These are phyloP conservation scores for Sebastes trivittatus DNA, from an alignment of 2,797 vertebrate genomes.

Conservation along the genomic window DNA sequence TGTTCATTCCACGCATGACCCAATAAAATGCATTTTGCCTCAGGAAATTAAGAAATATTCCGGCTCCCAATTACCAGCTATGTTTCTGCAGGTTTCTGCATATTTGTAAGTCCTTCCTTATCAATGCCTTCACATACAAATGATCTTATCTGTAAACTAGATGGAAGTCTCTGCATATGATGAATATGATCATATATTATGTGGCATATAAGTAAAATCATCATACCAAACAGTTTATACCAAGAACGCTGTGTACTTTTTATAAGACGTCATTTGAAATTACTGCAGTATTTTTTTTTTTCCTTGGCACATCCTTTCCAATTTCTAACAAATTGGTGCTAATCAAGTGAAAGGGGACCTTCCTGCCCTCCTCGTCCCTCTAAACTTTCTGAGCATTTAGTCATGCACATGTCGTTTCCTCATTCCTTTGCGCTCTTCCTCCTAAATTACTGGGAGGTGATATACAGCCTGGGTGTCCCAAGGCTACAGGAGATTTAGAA, in stretches of 20 bases:
- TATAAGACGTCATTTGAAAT: conserved; percentile 20
- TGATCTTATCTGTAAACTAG: not conserved
- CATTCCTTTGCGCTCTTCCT: conserved; percentile 67
- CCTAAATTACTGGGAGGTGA: conserved; percentile 80
- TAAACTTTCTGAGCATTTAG: conserved; percentile 70
- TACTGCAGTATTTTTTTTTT: conserved; percentile 31
- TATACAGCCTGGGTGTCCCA: conserved; percentile 78
- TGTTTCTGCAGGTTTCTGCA: conserved; percentile 6
- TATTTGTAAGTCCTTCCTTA: conserved; percentile 6
- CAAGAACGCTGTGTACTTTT: not conserved
- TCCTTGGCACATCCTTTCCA: conserved; percentile 30
- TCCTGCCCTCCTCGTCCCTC: conserved; percentile 63
- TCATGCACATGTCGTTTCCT: conserved; percentile 70
- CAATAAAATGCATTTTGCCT: conserved; percentile 43
- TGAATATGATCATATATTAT: not conserved
- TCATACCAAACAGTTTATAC: not conserved
- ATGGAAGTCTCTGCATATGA: not conserved
- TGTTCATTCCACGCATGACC: conserved; percentile 55
- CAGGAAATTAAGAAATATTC: conserved; percentile 40
- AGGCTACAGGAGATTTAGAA: conserved; percentile 84
- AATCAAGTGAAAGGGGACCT: conserved; percentile 61
- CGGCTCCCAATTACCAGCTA: conserved; percentile 6
- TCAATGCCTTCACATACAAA: conserved; percentile 17
- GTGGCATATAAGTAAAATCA: not conserved
- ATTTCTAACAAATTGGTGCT: conserved; percentile 52